Conservation (phyloP, 30 jellyfish, hydroid and myxozoan species). For the Mastigias papua region DNA sequence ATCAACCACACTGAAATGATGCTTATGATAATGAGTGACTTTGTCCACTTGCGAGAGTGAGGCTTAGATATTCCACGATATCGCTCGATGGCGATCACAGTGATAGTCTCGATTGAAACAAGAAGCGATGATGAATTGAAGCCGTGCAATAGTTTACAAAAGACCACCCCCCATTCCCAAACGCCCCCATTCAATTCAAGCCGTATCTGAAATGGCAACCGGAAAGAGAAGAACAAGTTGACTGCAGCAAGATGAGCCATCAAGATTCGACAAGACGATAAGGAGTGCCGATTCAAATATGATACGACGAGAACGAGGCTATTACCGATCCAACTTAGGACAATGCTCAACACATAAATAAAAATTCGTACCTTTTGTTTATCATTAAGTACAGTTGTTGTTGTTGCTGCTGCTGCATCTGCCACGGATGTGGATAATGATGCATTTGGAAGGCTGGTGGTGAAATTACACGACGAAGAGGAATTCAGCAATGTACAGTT, state of each 20-base stretch:
- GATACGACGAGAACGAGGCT: conserved; percentile 71
- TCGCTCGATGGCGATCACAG: conserved; percentile 86
- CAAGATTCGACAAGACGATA: conserved; percentile 75
- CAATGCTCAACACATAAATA: conserved; percentile 65
- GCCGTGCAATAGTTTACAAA: conserved; percentile 79
- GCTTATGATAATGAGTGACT: conserved; percentile 25
- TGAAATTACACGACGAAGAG: conserved; percentile 22
- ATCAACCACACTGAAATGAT: conserved; percentile 67
- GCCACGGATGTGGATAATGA: conserved; percentile 2
- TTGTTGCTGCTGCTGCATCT: conserved; percentile 6
- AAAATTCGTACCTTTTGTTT: conserved; percentile 60
- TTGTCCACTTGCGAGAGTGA: conserved; percentile 56
- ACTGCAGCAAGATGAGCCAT: conserved; percentile 87
- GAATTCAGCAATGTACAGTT: conserved; percentile 33
- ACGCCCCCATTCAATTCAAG: conserved; percentile 62
- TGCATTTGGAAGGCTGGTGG: conserved; percentile 15
- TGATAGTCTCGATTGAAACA: conserved; percentile 74
- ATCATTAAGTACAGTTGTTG: conserved; percentile 56
- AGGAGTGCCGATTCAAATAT: conserved; percentile 45
- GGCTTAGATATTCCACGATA: conserved; percentile 79
- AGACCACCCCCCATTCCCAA: conserved; percentile 76
- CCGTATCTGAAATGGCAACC: conserved; percentile 79
- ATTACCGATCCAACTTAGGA: conserved; percentile 77
- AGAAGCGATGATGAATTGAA: conserved; percentile 71
- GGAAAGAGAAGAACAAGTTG: conserved; percentile 63